Evolutionary conservation across 1,140 invertebrate genomes (phyloP).

Genomic region (Linepithema humile): DNA sequence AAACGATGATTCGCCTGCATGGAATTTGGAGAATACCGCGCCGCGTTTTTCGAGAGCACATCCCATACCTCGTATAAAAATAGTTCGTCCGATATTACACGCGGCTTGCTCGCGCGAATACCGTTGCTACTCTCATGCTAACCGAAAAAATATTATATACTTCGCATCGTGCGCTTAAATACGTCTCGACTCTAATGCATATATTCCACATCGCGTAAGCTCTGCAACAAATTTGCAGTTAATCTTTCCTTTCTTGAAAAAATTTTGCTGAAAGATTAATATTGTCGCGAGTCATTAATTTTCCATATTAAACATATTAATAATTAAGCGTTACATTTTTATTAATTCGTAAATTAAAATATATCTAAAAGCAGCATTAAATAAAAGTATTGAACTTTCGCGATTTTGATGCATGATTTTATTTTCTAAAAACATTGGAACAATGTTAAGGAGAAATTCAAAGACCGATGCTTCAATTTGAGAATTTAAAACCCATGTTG

Average conservation of each 20-base stretch:
- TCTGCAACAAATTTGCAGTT: not conserved
- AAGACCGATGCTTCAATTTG: not conserved
- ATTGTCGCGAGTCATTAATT: not conserved
- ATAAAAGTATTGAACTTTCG: no score
- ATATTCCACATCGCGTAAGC: no score
- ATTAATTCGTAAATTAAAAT: not conserved
- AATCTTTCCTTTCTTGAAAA: not conserved
- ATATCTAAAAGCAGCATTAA: not conserved
- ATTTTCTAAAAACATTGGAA: no score
- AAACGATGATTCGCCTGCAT: slow-evolving; percentile 59
- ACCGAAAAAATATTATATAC: slow-evolving; percentile 43
- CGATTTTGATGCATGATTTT: no score
- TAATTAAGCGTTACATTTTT: not conserved
- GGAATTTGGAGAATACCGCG: slow-evolving; percentile 67
- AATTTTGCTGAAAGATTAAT: not conserved
- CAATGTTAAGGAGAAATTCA: no score
- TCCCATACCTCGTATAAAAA: slow-evolving; percentile 51
- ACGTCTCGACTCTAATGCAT: slow-evolving; percentile 6
- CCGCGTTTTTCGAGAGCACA: slow-evolving; percentile 48
- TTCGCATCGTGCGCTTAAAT: slow-evolving; percentile 13
- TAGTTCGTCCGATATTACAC: slow-evolving; percentile 64
- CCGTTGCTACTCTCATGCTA: slow-evolving; percentile 37
- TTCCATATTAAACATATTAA: not conserved
- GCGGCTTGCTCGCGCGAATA: slow-evolving; percentile 43
- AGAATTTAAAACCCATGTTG: not conserved